Conservation (phyloP, 2,797 vertebrate genomes). For the Sardinella longiceps region DNA sequence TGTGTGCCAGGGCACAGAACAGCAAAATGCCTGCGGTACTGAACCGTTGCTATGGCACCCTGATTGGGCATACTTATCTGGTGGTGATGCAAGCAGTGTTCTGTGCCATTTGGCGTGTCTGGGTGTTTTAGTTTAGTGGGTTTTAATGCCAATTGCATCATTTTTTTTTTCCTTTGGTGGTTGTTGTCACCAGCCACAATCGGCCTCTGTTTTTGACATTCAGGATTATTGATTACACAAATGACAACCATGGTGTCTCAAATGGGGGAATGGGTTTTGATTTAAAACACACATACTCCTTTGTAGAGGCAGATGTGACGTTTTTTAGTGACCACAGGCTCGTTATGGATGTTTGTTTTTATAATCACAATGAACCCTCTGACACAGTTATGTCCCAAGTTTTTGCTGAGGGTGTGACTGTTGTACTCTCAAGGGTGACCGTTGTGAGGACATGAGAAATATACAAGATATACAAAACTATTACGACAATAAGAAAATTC, state of each 20-base stretch:
- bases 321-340: not conserved
- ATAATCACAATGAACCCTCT: not conserved
- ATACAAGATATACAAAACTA: too few relatives aligned
- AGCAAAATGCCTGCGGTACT: not conserved
- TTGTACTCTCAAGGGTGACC: too few relatives aligned
- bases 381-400: not conserved
- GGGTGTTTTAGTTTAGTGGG: not conserved
- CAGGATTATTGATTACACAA: not conserved
- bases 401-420: not conserved
- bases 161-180: not conserved
- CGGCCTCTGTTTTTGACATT: not conserved
- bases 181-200: not conserved
- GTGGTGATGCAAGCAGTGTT: not conserved
- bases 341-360: not conserved
- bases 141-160: not conserved
- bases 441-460: too few relatives aligned
- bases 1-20: not conserved
- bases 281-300: not conserved
- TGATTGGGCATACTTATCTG: not conserved
- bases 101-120: not conserved
- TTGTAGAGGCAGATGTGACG: not conserved
- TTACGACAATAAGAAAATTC: too few relatives aligned
- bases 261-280: not conserved
- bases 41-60: slow-evolving; percentile 3
- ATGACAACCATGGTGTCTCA: not conserved